Percentiles rank a stretch among this genome's conserved stretches.
Conservation (phyloP, 2,797 vertebrate genomes). For the Amphiprion clarkii region DNA sequence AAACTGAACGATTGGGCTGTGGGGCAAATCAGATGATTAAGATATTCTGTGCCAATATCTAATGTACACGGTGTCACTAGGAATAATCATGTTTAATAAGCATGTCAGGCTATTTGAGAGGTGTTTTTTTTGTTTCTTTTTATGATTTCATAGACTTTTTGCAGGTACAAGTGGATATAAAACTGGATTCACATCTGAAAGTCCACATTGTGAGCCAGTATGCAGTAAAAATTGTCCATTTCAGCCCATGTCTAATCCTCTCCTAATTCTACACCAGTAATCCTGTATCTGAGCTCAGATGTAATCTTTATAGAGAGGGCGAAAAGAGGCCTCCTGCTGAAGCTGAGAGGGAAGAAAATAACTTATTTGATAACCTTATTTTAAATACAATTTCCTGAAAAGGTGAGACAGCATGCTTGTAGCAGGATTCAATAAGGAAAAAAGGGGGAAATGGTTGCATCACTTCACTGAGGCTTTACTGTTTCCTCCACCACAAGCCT, state of each 20-base stretch:
- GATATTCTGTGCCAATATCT: not conserved
- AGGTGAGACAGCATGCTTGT: constrained; percentile 25
- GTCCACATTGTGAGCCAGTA: not conserved
- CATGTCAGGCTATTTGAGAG: not conserved
- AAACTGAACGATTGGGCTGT: not conserved
- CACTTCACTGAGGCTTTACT: constrained; percentile 33
- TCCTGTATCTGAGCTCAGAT: constrained; percentile 46
- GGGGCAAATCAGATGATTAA: not conserved
- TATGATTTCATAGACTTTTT: not conserved
- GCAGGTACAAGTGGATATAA: not conserved
- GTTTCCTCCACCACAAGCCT: constrained; percentile 44
- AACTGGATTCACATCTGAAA: constrained; percentile 15
- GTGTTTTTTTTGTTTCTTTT: not conserved
- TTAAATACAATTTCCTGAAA: constrained; percentile 55
- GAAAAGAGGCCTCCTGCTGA: constrained; percentile 29
- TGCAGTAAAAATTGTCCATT: not conserved
- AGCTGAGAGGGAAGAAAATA: not conserved
- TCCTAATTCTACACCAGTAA: constrained; percentile 44
- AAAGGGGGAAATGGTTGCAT: constrained; percentile 8
- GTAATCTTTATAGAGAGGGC: constrained; percentile 28
- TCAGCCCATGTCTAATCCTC: constrained; percentile 27
- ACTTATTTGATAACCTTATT: constrained; percentile 42
- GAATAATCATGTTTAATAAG: constrained; percentile 6
- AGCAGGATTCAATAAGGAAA: constrained; percentile 29
- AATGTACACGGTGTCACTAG: not conserved